Evolutionary conservation across 2,888 invertebrate genomes (phyloP).

Genomic region (Philopedon plagiatum): DNA sequence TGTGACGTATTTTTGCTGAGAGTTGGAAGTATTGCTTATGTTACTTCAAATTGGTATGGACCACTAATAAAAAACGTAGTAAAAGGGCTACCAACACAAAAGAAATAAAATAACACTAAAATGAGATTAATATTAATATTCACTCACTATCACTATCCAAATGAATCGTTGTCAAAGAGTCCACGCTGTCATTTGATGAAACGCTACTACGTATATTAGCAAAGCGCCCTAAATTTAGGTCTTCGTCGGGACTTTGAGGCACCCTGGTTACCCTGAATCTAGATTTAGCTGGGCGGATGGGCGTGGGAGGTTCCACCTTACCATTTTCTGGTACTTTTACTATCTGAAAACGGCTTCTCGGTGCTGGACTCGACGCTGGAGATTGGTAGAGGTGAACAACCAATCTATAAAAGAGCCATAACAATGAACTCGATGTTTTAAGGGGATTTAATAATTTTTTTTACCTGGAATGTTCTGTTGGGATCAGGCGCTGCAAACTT

Average conservation of each 20-base stretch:
- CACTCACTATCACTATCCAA: constrained; percentile 59
- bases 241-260: constrained; percentile 58
- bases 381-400: constrained; percentile 58
- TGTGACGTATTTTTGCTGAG: no score
- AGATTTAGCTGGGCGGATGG: constrained; percentile 25
- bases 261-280: constrained; percentile 59
- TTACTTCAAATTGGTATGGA: no score
- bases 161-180: constrained; percentile 58
- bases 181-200: constrained; percentile 62
- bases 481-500: constrained; percentile 54
- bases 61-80: constrained; percentile 4
- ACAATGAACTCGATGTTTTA: background rate
- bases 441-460: background rate
- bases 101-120: constrained; percentile 18
- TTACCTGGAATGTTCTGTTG: constrained; percentile 48
- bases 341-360: constrained; percentile 60
- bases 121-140: constrained; percentile 33
- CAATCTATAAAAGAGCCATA: constrained; percentile 51
- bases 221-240: constrained; percentile 55
- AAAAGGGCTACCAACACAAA: constrained; percentile 7
- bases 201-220: constrained; percentile 61
- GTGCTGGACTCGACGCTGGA: constrained; percentile 55
- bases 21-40: no score
- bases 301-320: constrained; percentile 32
- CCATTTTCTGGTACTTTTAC: constrained; percentile 56